These are phyloP conservation scores for Pollimyrus isidori DNA, from an alignment of 2,113 vertebrate species.

Conservation along the genomic window DNA sequence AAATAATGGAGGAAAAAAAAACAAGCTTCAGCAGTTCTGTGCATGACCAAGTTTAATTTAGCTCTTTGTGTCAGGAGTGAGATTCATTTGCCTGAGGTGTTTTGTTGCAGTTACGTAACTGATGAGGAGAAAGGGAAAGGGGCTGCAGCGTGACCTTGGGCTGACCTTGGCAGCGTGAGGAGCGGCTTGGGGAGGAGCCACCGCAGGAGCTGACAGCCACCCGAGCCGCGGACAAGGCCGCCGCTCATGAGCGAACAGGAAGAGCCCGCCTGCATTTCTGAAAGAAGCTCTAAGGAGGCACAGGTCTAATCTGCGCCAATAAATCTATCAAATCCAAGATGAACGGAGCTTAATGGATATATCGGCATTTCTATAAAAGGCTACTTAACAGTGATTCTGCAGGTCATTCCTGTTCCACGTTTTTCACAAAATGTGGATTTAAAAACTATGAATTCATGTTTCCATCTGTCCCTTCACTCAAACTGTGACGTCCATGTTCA, in stretches of 20 bases:
- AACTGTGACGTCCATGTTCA: neutral
- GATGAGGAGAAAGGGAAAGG: neutral
- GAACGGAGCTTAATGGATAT: neutral
- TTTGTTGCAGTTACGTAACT: neutral
- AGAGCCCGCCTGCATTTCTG: neutral
- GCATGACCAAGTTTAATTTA: neutral
- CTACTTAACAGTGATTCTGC: neutral
- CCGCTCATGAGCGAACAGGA: neutral
- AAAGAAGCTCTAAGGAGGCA: neutral
- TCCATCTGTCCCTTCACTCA: neutral
- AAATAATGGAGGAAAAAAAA: neutral
- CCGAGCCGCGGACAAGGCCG: neutral
- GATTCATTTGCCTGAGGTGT: neutral
- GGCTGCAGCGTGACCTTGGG: neutral
- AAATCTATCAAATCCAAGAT: neutral
- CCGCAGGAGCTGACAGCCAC: neutral
- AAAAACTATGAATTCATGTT: neutral
- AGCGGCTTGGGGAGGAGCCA: neutral
- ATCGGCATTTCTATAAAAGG: neutral
- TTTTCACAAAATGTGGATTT: neutral
- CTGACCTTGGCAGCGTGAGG: neutral
- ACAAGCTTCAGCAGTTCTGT: neutral
- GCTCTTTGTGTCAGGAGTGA: neutral
- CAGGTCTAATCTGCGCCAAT: neutral
- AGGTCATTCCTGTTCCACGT: neutral